Conservation (phyloP, 2,113 vertebrate genomes). For the Atrichornis clamosus region DNA sequence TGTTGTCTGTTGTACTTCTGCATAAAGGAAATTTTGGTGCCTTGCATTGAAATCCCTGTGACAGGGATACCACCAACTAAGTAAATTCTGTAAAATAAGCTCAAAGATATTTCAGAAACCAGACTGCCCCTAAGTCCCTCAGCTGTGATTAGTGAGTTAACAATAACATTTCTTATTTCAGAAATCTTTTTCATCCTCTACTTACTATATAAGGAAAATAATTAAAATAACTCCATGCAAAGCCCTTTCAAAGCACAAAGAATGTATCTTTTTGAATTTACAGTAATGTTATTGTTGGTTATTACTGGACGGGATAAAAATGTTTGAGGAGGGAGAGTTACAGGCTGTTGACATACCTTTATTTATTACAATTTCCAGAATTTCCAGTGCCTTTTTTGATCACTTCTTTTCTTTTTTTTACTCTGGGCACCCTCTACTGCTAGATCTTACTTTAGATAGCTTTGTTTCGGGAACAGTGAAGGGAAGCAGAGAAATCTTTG, state of each 20-base stretch:
- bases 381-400: neutral
- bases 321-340: neutral
- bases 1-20: neutral
- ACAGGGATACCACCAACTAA: conserved; percentile 26
- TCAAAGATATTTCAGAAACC: conserved; percentile 27
- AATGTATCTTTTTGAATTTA: conserved; percentile 4
- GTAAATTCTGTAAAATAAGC: conserved; percentile 31
- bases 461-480: neutral
- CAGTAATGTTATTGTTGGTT: neutral
- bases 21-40: conserved; percentile 10
- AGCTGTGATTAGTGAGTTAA: conserved; percentile 50
- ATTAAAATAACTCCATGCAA: conserved; percentile 44
- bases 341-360: neutral
- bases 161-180: conserved; percentile 55
- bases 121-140: conserved; percentile 16
- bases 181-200: conserved; percentile 23
- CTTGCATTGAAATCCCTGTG: conserved; percentile 19
- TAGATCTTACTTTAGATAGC: neutral
- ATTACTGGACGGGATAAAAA: neutral
- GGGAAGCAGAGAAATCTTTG: neutral
- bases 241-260: conserved; percentile 18
- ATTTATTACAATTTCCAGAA: neutral
- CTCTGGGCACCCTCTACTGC: neutral
- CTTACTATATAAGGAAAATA: conserved; percentile 45
- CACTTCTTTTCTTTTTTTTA: neutral